Base-by-base conservation (phyloP, 2,888 invertebrate genomes). In the Pheosia gnoma region DNA sequence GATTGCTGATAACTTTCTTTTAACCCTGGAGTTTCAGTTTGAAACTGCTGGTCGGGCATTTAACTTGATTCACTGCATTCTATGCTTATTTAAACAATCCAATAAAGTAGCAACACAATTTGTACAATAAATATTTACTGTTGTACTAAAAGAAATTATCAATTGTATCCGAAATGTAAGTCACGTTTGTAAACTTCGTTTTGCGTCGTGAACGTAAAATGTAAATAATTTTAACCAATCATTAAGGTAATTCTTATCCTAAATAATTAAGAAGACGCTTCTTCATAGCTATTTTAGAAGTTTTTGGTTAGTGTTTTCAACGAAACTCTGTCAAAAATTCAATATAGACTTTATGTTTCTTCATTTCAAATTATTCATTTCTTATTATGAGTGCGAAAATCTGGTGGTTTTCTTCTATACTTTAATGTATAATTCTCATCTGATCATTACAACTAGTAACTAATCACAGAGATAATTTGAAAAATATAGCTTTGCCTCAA, bases 1-100 rank as follows among this genome's bases (percentile, higher is more conserved):
- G 89, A 92, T 91, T 91, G 89, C 89, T 87, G 88, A 87, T 89
- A 91, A 89, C 88, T 91, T 91, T 89, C 87, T 88, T 90, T 87
- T 82, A 85, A 74, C 84, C 83, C 81, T 81, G 76, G 86, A 88
- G 84, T 88, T 89, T 82, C 77, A 88, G 84, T 86, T 89, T 69
- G 78, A 81, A 82, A 71, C 64, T 67, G 68, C 67, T 67, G 37
- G 65, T 58, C 51, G 60, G 56, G 79, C 80, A 80, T 83, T 84
- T 79, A 66, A 72, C 71, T 72, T 65, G 66, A 68, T 66, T 70
- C 63, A 64, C 59, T 72, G 57, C 67, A 59, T 62, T 59, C 57
- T 56, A 49, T 61, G 39, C 55, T 11, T 43, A 56, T 56, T 45
- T 57, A 36, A 57, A 45, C 8, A 57, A 45, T 45, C 41, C 2